These are phyloP conservation scores for Piprites chloris DNA, from an alignment of 2,113 vertebrate genomes.

Conservation along the genomic window DNA sequence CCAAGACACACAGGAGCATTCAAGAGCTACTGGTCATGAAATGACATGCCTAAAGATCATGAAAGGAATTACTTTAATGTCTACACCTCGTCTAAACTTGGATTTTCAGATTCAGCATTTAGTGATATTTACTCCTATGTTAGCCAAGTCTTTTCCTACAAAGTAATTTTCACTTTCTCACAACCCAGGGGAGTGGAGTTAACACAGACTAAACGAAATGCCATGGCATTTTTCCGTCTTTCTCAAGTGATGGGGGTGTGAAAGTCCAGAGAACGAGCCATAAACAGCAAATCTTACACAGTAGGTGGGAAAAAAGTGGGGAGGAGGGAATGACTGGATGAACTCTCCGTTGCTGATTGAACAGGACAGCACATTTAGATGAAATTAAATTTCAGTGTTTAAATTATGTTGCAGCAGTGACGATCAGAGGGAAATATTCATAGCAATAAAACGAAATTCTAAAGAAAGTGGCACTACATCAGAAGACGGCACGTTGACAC, in stretches of 20 bases:
- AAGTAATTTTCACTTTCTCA: constrained; percentile 32
- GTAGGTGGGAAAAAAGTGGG: not conserved
- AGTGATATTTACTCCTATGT: not conserved
- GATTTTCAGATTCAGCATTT: not conserved
- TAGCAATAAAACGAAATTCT: constrained; percentile 55
- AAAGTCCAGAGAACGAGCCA: constrained; percentile 41
- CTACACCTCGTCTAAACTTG: not conserved
- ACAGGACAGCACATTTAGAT: constrained; percentile 47
- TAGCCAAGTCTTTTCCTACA: not conserved
- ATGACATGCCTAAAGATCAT: not conserved
- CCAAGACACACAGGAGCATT: not conserved
- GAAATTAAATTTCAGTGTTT: constrained; percentile 60
- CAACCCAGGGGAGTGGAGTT: not conserved
- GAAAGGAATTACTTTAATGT: not conserved
- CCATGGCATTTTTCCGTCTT: not conserved
- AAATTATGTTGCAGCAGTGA: constrained; percentile 51
- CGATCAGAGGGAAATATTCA: constrained; percentile 58
- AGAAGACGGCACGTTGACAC: constrained; percentile 32
- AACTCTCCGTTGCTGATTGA: constrained; percentile 2
- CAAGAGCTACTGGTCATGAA: not conserved
- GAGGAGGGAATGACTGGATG: constrained; percentile 18
- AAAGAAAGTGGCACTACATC: constrained; percentile 48
- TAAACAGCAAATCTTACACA: constrained; percentile 8
- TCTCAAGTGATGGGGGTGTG: not conserved
- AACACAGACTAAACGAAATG: constrained; percentile 17